A percentile compares a stretch with the other conserved stretches of the same genome.
phyloP scores from a whole-genome alignment of 2,888 invertebrate genomes.

The Phortica magna region DNA sequence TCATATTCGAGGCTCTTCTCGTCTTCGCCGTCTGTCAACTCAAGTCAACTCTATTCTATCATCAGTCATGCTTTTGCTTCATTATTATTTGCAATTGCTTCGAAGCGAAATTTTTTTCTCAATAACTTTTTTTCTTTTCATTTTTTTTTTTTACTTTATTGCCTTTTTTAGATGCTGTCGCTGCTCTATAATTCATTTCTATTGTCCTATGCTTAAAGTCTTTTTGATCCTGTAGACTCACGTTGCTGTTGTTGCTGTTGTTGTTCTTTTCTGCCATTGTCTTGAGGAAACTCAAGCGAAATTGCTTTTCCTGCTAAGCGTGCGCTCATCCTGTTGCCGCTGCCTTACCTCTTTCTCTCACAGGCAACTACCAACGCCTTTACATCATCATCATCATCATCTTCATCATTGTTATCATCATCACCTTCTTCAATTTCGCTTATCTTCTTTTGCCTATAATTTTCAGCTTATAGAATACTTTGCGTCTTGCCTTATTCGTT shows the following conservation, averaged over 20 bases:
- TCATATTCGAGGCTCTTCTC: neutral
- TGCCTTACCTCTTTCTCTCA: conserved; percentile 38
- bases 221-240: conserved; percentile 73
- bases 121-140: conserved; percentile 17
- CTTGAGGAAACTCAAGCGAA: conserved; percentile 74
- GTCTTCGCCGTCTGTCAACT: conserved; percentile 17
- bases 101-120: neutral
- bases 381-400: neutral
- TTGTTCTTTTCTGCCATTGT: conserved; percentile 66
- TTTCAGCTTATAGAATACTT: neutral
- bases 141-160: conserved; percentile 38
- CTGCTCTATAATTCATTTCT: conserved; percentile 60
- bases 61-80: conserved; percentile 36
- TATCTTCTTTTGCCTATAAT: neutral
- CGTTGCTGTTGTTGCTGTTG: neutral
- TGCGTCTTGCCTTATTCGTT: neutral
- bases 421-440: no score
- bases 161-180: conserved; percentile 21
- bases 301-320: conserved; percentile 73
- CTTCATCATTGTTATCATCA: neutral
- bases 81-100: conserved; percentile 38
- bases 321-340: conserved; percentile 37
- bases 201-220: conserved; percentile 68
- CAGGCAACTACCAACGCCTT: conserved; percentile 23
- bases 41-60: neutral